Conservation (phyloP, 2,888 invertebrate species). For the Xestia xanthographa region DNA sequence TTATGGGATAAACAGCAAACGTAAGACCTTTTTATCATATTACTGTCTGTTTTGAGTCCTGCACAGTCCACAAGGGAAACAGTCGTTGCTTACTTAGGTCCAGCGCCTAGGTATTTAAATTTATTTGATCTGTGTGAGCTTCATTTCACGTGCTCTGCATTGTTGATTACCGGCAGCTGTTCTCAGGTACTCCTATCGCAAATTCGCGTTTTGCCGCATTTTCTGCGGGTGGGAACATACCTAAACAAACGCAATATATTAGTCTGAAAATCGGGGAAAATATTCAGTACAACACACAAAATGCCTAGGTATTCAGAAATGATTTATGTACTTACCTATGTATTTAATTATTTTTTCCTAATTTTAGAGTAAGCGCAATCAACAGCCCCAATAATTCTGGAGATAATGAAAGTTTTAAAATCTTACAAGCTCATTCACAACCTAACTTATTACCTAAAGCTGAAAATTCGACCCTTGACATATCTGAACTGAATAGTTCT, state of each 20-base stretch:
- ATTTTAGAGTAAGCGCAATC: slow-evolving; percentile 49
- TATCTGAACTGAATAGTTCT: slow-evolving; percentile 53
- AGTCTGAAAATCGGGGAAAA: not conserved
- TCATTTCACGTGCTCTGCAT: not conserved
- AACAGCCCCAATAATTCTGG: slow-evolving; percentile 60
- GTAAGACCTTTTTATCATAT: slow-evolving; percentile 68
- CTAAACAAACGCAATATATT: not conserved
- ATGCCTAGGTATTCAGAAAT: not conserved
- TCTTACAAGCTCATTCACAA: slow-evolving; percentile 82
- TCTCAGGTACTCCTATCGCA: not conserved
- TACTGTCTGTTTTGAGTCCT: not conserved
- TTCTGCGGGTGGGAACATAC: not conserved
- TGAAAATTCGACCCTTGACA: slow-evolving; percentile 32
- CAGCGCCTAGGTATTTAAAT: not conserved
- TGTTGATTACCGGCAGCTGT: not conserved
- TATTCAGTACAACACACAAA: not conserved
- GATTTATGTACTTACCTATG: not conserved
- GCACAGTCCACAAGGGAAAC: not conserved
- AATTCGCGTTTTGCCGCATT: not conserved
- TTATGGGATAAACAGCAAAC: slow-evolving; percentile 66
- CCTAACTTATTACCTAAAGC: slow-evolving; percentile 73
- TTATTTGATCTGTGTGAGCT: not conserved
- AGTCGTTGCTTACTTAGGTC: not conserved
- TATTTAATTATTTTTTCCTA: not conserved
- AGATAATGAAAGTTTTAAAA: slow-evolving; percentile 73